A percentile compares a stretch with the other conserved stretches of the same genome.
phyloP scores from a whole-genome alignment of 2,797 vertebrate species.

The Holocentrus rufus region DNA sequence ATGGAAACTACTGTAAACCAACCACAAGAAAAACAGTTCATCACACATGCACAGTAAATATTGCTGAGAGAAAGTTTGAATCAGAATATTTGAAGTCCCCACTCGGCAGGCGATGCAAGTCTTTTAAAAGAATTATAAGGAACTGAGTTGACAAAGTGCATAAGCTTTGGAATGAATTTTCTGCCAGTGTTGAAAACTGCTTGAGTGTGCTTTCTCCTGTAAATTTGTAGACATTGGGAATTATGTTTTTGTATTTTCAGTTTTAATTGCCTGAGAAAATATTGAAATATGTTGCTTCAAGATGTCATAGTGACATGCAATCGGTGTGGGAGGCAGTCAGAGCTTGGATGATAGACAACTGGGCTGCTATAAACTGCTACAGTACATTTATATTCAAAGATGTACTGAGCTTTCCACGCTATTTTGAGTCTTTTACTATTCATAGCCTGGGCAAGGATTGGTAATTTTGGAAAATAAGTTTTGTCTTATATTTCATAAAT shows the following conservation, averaged over 20 bases:
- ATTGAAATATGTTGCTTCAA: constrained; percentile 8
- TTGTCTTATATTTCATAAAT: constrained; percentile 23
- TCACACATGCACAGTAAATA: constrained; percentile 64
- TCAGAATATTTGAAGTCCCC: constrained; percentile 23
- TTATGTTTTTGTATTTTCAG: constrained; percentile 25
- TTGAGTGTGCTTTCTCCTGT: neutral
- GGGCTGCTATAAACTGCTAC: neutral
- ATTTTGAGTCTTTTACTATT: neutral
- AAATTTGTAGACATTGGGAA: neutral
- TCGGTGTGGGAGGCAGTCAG: constrained; percentile 15
- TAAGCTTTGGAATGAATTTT: constrained; percentile 33
- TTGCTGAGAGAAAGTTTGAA: constrained; percentile 8
- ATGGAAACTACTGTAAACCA: constrained; percentile 72
- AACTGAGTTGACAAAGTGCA: constrained; percentile 44
- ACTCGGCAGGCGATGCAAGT: constrained; percentile 27
- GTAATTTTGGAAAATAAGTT: constrained; percentile 10
- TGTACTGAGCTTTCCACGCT: neutral
- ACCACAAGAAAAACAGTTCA: constrained; percentile 68
- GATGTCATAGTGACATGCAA: constrained; percentile 8
- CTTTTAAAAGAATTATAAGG: constrained; percentile 38
- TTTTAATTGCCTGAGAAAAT: constrained; percentile 27
- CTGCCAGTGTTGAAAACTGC: constrained; percentile 29
- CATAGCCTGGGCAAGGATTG: neutral
- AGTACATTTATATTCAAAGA: constrained; percentile 2
- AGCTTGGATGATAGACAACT: neutral